A percentile compares a stretch with the other conserved stretches of the same genome.
Evolutionary conservation across 2,797 vertebrate species (phyloP).

Genomic region (Enteromius treurensis): DNA sequence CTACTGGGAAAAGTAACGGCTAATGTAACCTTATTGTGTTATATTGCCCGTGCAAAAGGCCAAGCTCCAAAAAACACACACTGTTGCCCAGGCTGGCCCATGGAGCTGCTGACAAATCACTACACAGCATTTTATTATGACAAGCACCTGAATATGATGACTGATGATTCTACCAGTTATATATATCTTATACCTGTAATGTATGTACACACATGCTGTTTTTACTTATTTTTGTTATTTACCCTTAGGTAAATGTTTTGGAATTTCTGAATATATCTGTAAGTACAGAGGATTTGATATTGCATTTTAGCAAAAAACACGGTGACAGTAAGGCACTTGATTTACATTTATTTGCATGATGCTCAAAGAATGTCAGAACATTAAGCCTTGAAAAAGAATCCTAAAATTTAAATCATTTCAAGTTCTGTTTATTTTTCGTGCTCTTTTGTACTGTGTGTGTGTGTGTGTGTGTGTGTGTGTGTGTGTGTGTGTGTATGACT

Average conservation of each 20-base stretch:
- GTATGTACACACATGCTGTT: neutral
- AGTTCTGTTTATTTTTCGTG: neutral
- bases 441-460: neutral
- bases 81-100: conserved; percentile 58
- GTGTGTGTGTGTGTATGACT: neutral
- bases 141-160: neutral
- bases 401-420: neutral
- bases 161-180: neutral
- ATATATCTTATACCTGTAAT: neutral
- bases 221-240: neutral
- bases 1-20: conserved; percentile 68
- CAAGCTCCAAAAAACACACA: conserved; percentile 66
- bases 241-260: neutral
- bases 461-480: neutral
- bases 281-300: neutral
- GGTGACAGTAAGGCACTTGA: neutral
- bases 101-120: conserved; percentile 62
- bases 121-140: conserved; percentile 39
- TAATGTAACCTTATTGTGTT: conserved; percentile 71
- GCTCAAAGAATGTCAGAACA: neutral
- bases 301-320: neutral
- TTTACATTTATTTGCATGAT: neutral
- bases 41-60: conserved; percentile 70
- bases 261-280: neutral
- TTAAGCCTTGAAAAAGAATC: neutral